Conservation (phyloP, 2,113 vertebrate species). For the Syngnathus floridae region DNA sequence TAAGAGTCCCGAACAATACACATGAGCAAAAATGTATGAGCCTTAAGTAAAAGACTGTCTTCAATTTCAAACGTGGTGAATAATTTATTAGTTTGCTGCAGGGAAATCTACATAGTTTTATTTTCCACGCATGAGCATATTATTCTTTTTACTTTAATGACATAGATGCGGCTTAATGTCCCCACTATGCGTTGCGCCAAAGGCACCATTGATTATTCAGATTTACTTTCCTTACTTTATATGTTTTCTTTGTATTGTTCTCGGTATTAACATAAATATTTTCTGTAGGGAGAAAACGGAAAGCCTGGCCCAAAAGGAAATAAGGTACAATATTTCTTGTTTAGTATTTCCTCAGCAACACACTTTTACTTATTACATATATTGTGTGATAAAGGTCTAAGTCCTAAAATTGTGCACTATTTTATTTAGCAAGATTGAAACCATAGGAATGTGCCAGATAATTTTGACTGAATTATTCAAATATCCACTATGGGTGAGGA, state of each 20-base stretch:
- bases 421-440: background rate
- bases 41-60: background rate
- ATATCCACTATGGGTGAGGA: background rate
- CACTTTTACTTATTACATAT: background rate
- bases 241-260: background rate
- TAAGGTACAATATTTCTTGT: conserved; percentile 47
- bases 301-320: conserved; percentile 52
- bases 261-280: background rate
- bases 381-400: background rate
- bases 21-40: background rate
- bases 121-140: background rate
- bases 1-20: conserved; percentile 22
- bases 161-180: background rate
- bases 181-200: background rate
- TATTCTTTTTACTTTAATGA: background rate
- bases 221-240: background rate
- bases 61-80: background rate
- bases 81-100: background rate
- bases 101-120: background rate
- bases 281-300: conserved; percentile 62
- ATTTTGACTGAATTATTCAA: background rate
- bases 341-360: background rate
- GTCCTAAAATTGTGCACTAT: too few relatives aligned
- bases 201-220: background rate
- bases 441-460: background rate